phyloP scores from a whole-genome alignment of 2,113 vertebrate genomes.

The Strix aluco region DNA sequence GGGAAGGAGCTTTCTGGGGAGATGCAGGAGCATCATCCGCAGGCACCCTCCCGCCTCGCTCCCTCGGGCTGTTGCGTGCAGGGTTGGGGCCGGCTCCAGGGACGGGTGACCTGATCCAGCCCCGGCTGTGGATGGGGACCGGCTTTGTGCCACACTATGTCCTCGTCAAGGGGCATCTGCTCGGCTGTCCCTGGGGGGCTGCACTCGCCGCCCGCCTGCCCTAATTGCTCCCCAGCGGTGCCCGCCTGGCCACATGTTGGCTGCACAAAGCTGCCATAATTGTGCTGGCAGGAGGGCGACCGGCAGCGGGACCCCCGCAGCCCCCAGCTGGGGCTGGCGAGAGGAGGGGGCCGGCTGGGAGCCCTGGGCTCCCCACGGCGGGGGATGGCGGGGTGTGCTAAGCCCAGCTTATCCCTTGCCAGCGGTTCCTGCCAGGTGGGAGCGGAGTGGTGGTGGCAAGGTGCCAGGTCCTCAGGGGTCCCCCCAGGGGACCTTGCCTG shows the following conservation, averaged over 20 bases:
- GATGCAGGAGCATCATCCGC: fast-evolving
- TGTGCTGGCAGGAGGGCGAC: background rate
- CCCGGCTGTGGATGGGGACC: background rate
- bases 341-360: fast-evolving
- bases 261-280: background rate
- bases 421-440: background rate
- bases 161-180: background rate
- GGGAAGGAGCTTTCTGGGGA: fast-evolving
- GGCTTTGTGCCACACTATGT: fast-evolving
- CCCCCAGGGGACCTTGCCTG: background rate
- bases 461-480: fast-evolving
- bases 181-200: background rate
- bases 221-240: background rate
- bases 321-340: background rate
- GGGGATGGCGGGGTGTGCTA: fast-evolving
- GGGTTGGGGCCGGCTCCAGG: background rate
- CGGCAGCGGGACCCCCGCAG: fast-evolving
- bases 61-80: fast-evolving
- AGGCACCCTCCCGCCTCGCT: fast-evolving
- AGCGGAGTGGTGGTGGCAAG: background rate
- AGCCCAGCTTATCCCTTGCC: fast-evolving
- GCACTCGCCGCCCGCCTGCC: fast-evolving
- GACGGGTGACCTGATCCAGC: background rate
- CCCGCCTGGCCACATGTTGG: background rate
- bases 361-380: fast-evolving